Percentiles rank a stretch among this genome's conserved stretches.
These are phyloP conservation scores for Morinoia aosen DNA, from an alignment of 2,888 invertebrate species.

Conservation along the genomic window DNA sequence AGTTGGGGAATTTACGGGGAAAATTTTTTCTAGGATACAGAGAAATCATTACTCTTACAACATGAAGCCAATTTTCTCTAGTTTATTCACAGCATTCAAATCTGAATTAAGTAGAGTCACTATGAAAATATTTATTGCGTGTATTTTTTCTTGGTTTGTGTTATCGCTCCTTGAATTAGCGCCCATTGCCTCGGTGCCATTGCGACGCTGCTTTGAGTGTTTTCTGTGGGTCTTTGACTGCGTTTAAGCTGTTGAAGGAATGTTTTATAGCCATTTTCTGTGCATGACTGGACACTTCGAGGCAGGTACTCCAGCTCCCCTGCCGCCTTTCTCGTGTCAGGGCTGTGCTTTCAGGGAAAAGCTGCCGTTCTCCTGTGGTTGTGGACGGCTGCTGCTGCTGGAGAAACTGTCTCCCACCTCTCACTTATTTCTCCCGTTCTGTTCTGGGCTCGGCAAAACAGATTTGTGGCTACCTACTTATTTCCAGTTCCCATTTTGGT, in stretches of 20 bases:
- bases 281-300: constrained; percentile 15
- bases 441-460: neutral
- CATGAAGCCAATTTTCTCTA: neutral
- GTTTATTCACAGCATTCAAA: neutral
- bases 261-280: constrained; percentile 1
- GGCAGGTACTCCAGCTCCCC: constrained; percentile 25
- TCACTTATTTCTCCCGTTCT: neutral
- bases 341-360: neutral
- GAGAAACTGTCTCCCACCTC: neutral
- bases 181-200: neutral
- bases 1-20: neutral
- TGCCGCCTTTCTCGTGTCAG: neutral
- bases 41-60: neutral
- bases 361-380: neutral
- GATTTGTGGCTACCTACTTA: neutral
- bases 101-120: neutral
- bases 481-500: neutral
- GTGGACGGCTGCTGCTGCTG: too few relatives aligned
- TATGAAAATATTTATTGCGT: neutral
- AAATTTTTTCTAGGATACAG: neutral
- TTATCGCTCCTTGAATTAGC: neutral
- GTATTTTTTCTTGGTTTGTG: neutral
- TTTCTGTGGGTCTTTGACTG: neutral
- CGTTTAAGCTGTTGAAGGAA: neutral
- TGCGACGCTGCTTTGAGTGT: constrained; percentile 30